Percentiles rank a stretch among this genome's conserved stretches.
Evolutionary conservation across 2,888 invertebrate genomes (phyloP).

Genomic region (Sepioteuthis lessoniana): DNA sequence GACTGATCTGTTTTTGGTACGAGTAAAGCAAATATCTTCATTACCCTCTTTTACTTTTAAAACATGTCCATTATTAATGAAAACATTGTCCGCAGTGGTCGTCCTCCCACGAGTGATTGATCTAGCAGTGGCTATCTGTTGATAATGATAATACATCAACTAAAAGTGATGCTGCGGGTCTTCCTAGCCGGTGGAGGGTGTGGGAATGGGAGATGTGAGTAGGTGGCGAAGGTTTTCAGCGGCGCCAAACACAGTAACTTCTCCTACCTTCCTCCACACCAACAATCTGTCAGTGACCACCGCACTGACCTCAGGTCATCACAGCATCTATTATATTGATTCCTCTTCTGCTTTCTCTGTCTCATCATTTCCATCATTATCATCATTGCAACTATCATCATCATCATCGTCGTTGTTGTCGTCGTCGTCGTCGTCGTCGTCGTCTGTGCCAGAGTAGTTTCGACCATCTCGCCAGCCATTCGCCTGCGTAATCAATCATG

Average conservation of each 20-base stretch:
- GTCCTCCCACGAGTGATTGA: not conserved
- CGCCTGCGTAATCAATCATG: slow-evolving; percentile 33
- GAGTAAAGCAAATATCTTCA: slow-evolving; percentile 12
- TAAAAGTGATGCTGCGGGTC: slow-evolving; percentile 33
- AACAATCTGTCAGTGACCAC: slow-evolving; percentile 33
- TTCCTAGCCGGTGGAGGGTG: not conserved
- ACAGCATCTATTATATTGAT: slow-evolving; percentile 33
- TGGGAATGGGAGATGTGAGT: not conserved
- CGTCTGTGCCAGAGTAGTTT: not conserved
- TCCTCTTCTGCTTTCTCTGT: not conserved
- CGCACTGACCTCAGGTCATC: slow-evolving; percentile 33
- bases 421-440: not conserved
- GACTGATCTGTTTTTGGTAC: slow-evolving; percentile 33
- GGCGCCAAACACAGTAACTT: not conserved
- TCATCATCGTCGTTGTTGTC: not conserved
- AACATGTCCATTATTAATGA: slow-evolving; percentile 33
- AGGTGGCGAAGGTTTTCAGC: too few relatives aligned
- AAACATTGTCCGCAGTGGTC: slow-evolving; percentile 11
- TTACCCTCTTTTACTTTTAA: slow-evolving; percentile 7
- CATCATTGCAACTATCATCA: not conserved
- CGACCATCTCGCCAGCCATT: slow-evolving; percentile 33
- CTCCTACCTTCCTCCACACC: not conserved
- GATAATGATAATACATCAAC: not conserved
- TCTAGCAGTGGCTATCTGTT: not conserved
- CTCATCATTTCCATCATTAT: too few relatives aligned